Evolutionary conservation across 2,113 vertebrate species (phyloP).

Genomic region (Eleginops maclovinus): DNA sequence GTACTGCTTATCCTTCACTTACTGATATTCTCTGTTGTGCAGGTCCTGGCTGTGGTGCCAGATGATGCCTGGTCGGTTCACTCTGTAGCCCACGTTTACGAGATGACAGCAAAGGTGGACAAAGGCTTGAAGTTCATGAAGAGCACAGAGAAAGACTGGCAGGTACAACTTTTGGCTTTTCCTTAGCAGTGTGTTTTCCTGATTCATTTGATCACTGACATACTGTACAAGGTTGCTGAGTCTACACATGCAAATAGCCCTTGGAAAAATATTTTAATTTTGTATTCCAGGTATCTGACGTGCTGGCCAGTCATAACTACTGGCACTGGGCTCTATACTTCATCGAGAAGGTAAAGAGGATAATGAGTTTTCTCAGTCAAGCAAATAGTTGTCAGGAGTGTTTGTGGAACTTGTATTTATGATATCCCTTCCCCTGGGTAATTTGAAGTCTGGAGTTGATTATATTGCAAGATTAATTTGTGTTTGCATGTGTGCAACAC

Average conservation of each 20-base stretch:
- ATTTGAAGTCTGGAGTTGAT: conserved; percentile 69
- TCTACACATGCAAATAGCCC: not conserved
- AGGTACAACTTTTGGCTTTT: conserved; percentile 77
- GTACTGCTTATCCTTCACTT: not conserved
- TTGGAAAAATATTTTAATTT: not conserved
- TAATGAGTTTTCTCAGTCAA: conserved; percentile 63
- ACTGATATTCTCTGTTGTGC: not conserved
- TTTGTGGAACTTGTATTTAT: conserved; percentile 60
- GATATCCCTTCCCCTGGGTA: conserved; percentile 47
- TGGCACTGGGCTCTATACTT: conserved; percentile 97
- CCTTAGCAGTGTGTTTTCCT: not conserved
- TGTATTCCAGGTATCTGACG: conserved; percentile 85
- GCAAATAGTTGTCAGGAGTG: conserved; percentile 42
- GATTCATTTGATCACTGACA: not conserved
- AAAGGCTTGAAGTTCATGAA: conserved; percentile 91
- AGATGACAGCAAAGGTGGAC: conserved; percentile 92
- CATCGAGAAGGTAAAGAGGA: conserved; percentile 91
- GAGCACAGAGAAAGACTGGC: conserved; percentile 89
- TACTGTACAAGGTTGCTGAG: not conserved
- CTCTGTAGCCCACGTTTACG: conserved; percentile 90
- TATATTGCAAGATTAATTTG: conserved; percentile 71
- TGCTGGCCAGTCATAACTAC: conserved; percentile 94
- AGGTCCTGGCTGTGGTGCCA: conserved; percentile 88
- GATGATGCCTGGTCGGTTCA: conserved; percentile 92
- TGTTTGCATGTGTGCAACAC: conserved; percentile 53